Evolutionary conservation across 2,113 vertebrate species (phyloP).

Genomic region (Hippocampus comes): DNA sequence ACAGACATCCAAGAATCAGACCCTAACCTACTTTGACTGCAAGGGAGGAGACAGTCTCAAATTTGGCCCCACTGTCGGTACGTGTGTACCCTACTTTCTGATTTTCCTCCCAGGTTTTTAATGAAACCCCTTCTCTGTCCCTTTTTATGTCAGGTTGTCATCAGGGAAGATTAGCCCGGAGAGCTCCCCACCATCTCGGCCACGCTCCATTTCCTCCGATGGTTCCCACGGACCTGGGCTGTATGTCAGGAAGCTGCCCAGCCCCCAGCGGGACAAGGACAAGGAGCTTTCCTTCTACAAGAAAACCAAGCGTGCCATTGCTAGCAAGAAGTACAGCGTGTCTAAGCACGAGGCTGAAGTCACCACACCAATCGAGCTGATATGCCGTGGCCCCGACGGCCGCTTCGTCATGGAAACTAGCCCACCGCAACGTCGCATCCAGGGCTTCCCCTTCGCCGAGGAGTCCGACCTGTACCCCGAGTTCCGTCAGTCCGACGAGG

Average conservation of each 20-base stretch:
- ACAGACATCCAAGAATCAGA: neutral
- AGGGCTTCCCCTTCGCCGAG: constrained; percentile 96
- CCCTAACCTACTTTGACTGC: neutral
- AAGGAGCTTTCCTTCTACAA: constrained; percentile 93
- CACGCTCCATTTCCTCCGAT: constrained; percentile 88
- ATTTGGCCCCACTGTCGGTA: neutral
- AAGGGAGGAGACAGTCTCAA: neutral
- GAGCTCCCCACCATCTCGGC: constrained; percentile 88
- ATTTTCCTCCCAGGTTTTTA: neutral
- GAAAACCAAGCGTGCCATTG: constrained; percentile 97
- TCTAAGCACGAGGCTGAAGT: constrained; percentile 93
- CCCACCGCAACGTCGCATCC: constrained; percentile 84
- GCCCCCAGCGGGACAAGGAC: constrained; percentile 85
- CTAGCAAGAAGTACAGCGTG: constrained; percentile 97
- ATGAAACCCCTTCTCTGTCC: constrained; percentile 45
- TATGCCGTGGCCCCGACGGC: constrained; percentile 93
- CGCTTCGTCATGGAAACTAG: constrained; percentile 90
- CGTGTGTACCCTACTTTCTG: neutral
- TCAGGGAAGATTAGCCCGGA: constrained; percentile 98
- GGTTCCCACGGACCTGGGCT: constrained; percentile 82
- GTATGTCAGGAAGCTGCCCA: constrained; percentile 87
- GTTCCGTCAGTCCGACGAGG: constrained; percentile 97
- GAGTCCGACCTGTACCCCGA: constrained; percentile 98
- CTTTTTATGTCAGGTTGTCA: constrained; percentile 80
- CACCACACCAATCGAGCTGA: constrained; percentile 93